Percentiles rank a stretch among this genome's conserved stretches.
phyloP scores from a whole-genome alignment of 1,140 invertebrate genomes.

The Atta colombica region DNA sequence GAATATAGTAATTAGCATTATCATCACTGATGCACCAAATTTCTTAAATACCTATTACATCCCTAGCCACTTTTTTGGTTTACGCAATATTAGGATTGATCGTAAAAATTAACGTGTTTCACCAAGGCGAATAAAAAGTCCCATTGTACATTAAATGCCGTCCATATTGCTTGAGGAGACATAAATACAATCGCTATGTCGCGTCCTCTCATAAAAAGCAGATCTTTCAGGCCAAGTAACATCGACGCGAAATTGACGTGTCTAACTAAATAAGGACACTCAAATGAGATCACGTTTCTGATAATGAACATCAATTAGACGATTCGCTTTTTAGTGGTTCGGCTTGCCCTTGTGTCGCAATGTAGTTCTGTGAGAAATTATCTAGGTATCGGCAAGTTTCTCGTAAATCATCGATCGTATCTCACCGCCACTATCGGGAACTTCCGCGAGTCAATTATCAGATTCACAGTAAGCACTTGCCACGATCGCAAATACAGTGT shows the following conservation, averaged over 20 bases:
- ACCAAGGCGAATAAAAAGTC: constrained; percentile 24
- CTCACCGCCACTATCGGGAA: constrained; percentile 17
- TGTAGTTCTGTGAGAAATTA: constrained; percentile 36
- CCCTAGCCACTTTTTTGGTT: not conserved
- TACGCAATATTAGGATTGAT: not conserved
- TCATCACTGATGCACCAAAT: not conserved
- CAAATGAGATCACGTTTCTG: constrained; percentile 48
- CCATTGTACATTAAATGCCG: constrained; percentile 3
- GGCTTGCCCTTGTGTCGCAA: constrained; percentile 2
- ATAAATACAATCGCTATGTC: constrained; percentile 35
- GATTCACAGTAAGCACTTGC: constrained; percentile 7
- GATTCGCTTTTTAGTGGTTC: constrained; percentile 43
- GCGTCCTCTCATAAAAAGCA: constrained; percentile 61
- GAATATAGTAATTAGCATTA: not conserved
- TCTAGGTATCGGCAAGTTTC: constrained; percentile 35
- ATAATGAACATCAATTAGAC: constrained; percentile 72
- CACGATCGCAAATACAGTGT: not conserved
- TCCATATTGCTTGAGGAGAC: constrained; percentile 21
- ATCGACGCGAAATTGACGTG: constrained; percentile 30
- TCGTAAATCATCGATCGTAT: constrained; percentile 54
- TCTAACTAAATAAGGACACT: constrained; percentile 67
- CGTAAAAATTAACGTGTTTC: constrained; percentile 43
- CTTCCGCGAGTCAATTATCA: constrained; percentile 50
- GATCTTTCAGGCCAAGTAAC: constrained; percentile 33
- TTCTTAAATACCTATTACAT: constrained; percentile 42